phyloP scores from a whole-genome alignment of 2,888 invertebrate genomes.

The Mesodorylaimus sp. region DNA sequence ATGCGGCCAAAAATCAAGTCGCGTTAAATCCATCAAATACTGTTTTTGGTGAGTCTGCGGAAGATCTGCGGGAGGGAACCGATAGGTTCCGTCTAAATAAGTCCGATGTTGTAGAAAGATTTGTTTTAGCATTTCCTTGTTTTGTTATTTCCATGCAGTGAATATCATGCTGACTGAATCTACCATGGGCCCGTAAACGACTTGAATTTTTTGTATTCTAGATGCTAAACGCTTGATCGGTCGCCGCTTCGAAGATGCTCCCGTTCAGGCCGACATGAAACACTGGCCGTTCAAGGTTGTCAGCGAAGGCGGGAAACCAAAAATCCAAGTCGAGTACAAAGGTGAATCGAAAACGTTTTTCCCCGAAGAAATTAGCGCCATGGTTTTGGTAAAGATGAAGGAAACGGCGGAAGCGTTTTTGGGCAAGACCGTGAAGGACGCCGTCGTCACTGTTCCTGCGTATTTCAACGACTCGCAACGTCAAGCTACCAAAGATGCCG shows the following conservation, averaged over 20 bases:
- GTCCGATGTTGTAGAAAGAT: no score
- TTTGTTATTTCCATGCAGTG: no score
- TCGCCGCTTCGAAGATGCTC: conserved; percentile 29
- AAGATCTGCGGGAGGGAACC: no score
- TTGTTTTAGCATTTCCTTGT: no score
- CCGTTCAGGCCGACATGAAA: conserved; percentile 23
- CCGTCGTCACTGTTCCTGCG: conserved; percentile 68
- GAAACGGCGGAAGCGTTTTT: conserved; percentile 35
- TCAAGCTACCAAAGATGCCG: conserved; percentile 81
- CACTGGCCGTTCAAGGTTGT: conserved; percentile 19
- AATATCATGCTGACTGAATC: no score
- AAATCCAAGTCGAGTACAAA: conserved; percentile 50
- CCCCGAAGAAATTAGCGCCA: conserved; percentile 24
- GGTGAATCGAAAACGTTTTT: conserved; percentile 53
- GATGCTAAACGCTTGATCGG: conserved; percentile 30
- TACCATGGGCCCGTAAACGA: no score
- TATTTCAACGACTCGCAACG: conserved; percentile 70
- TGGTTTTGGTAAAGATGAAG: conserved; percentile 20
- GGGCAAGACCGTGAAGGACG: conserved; percentile 59
- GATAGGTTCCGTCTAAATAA: no score
- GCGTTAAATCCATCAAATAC: conserved; percentile 19
- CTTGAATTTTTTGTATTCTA: no score
- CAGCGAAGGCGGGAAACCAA: conserved; percentile 26
- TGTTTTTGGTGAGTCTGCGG: conserved; percentile 26
- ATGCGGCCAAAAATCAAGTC: conserved; percentile 65